A percentile compares a stretch with the other conserved stretches of the same genome.
Evolutionary conservation across 2,797 vertebrate genomes (phyloP).

Genomic region (Sus cebifrons): DNA sequence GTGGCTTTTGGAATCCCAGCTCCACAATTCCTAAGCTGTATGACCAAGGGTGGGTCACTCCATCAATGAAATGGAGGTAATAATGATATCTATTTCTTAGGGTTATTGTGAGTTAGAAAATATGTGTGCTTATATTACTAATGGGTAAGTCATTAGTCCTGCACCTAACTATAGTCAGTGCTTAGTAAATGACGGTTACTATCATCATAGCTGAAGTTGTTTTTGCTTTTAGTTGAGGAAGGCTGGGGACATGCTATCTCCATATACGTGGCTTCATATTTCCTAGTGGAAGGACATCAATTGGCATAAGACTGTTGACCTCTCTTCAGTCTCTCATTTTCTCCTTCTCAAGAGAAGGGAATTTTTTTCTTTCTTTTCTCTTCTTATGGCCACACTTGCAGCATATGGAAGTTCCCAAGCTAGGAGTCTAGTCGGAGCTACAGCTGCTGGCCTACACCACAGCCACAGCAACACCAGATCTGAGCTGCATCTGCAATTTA

Average conservation of each 20-base stretch:
- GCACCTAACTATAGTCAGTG: neutral
- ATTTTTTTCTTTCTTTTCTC: too few species aligned
- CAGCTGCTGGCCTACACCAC: too few species aligned
- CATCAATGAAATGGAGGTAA: conserved; percentile 32
- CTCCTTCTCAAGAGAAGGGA: neutral
- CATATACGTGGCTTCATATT: neutral
- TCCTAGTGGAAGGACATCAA: neutral
- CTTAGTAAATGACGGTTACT: conserved; percentile 6
- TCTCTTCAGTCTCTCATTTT: neutral
- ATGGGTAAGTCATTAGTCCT: neutral
- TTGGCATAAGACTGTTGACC: neutral
- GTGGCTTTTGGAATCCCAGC: neutral
- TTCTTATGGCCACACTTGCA: too few species aligned
- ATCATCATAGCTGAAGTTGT: conserved; percentile 8
- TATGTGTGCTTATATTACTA: neutral
- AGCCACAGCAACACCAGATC: too few species aligned
- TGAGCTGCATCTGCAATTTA: too few species aligned
- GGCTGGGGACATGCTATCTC: neutral
- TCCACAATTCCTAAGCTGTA: neutral
- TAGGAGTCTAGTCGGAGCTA: too few species aligned
- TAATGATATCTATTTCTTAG: neutral
- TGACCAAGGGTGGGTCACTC: neutral
- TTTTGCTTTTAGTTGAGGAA: conserved; percentile 41
- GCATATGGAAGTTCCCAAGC: too few species aligned
- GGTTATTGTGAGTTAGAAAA: conserved; percentile 49